Percentiles rank a stretch among this genome's conserved stretches.
Conservation (phyloP, 30 jellyfish, hydroid and myxozoan genomes). For the Turritopsis rubra region DNA sequence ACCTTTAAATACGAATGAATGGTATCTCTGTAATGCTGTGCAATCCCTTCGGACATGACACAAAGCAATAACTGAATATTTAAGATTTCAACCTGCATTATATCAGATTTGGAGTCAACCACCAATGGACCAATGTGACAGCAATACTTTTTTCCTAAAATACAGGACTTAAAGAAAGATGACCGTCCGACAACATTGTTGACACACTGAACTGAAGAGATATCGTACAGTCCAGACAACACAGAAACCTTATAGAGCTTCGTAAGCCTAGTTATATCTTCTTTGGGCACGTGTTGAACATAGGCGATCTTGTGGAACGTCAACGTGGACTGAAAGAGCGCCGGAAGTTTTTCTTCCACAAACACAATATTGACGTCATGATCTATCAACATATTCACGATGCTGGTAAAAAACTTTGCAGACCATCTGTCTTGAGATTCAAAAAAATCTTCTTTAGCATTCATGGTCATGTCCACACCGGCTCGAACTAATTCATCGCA, state of each 20-base stretch:
- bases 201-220: neutral
- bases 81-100: neutral
- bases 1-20: neutral
- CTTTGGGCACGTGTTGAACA: neutral
- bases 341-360: conserved; percentile 5
- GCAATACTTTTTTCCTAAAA: conserved; percentile 13
- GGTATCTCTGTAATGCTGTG: neutral
- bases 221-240: conserved; percentile 32
- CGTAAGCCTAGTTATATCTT: neutral
- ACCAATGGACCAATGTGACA: conserved; percentile 27
- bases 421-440: neutral
- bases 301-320: neutral
- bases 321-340: conserved; percentile 1
- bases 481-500: conserved; percentile 16
- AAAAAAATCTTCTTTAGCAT: neutral
- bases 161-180: conserved; percentile 19
- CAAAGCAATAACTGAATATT: conserved; percentile 15
- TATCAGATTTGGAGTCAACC: neutral
- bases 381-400: neutral
- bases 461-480: neutral
- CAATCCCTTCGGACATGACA: conserved; percentile 17
- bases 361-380: neutral
- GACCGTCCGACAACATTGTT: conserved; percentile 1
- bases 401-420: neutral
- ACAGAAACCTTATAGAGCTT: conserved; percentile 1